Base-by-base conservation (phyloP, 1,140 invertebrate species). In the Drosophila dunni region DNA sequence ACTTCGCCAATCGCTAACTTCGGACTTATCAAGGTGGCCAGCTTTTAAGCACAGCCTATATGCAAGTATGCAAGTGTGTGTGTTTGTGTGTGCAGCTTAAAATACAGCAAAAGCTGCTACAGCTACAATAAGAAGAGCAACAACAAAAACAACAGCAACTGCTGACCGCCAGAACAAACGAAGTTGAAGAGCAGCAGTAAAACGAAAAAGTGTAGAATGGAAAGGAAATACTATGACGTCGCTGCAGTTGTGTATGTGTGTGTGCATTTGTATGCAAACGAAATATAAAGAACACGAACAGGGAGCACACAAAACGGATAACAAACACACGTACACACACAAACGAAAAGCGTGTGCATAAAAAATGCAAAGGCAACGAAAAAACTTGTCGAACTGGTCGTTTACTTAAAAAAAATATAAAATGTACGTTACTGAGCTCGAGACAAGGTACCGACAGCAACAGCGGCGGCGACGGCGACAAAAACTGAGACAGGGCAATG, bases 331-430 rank as follows among this genome's bases (percentile, higher is more conserved):
- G 5, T 6, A 29, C 24, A 42, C 13, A 63, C 46, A 65, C 62
- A 76, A 56, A 63, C 46, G 61, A 66, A 60, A 69, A 82, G 60
- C 80, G 81, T 84, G 81, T 80, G 81, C 81, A 84, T 77, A 79
- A 84, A 71, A 80, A 84, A 80, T 80, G 81, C 81, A 83, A 84
- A 82, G 72, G 72, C 81, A 78, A 84, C 71, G 40, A 81, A 79
- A 71, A 83, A 84, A 84, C 81, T 84, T 75, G 83, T 86, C 84
- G 66, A 76, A 86, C 83, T 78, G 83, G 83, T 86, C 84, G 73
- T 64, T 78, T 56, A 74, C 71, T 69, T 48, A 10, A 45, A 29
- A 29, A 29, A 29, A 29, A 29, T 2, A 1, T 29, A 29, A 29
- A 29, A 29, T 29, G 24, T 29, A 50, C 50, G 36, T 38, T 13